Evolutionary conservation across 2,888 invertebrate genomes (phyloP), one percentile per base, ranked within the genome.

Genomic region (Clunio marinus): DNA sequence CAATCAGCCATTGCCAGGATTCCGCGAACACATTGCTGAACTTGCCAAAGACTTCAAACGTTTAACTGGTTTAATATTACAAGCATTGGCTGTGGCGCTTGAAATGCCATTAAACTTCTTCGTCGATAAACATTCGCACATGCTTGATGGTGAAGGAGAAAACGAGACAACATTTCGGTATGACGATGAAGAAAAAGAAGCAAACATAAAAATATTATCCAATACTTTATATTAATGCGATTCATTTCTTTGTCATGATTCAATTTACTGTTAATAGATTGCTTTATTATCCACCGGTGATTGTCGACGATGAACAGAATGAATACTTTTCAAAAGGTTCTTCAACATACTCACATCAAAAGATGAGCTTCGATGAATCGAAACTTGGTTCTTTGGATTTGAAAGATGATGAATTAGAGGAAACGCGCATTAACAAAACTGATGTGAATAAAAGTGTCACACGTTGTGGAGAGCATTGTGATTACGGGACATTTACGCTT

Each of bases 401-500:
- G 22, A 69, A 73, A 41, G 75, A 73, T 55, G 75, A 75, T 27
- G 67, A 74, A 41, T n/a, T n/a, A n/a, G 71, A 73, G 32, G 68
- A 41, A 27, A 72, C 72, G 8, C 65, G 62, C 1, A 72, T 73
- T 13, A 35, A 66, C 5, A 55, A 55, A n/a, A 13, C 5, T 10
- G 66, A 66, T 15, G 45, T 68, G 7, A 57, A 66, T 25, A 77
- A 85, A 1, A 73, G 71, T 8, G 70, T 76, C 8, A 77, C 85
- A 45, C 82, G 88, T 41, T 88, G 87, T 74, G 87, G 86, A 1
- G 85, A 87, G 1, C 89, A 89, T 75, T 84, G 86, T 24, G 90
- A 91, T 77, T 86, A 86, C 72, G 89, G 88, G 71, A 88, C 88
- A 59, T 86, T 91, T 75, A 89, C 89, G 15, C 79, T 91, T 70